Evolutionary conservation across 2,797 vertebrate species (phyloP), one percentile per base, ranked within the genome.

Genomic region (Taenioides sp.): DNA sequence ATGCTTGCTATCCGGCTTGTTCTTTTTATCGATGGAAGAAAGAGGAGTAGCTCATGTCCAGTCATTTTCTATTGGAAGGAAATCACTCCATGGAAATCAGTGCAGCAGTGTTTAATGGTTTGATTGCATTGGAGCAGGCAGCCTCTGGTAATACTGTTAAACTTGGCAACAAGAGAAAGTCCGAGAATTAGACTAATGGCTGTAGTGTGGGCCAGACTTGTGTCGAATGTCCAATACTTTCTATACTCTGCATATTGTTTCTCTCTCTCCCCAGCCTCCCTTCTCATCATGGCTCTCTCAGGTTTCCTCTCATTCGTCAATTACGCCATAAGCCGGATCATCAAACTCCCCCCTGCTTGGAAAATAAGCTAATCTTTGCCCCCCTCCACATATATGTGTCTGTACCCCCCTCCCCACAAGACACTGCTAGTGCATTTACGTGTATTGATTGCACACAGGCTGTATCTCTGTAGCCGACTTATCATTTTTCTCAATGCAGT

Each of bases 111-210:
- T 90, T 87, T 88, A 91, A 92, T 88, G 90, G 88, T 88, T 90
- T 91, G 90, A 91, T 90, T 90, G 90, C 84, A 91, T 92, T 89
- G 89, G 87, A 86, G 80, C 71, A 87, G 88, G 89, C 87, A 90
- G 85, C 72, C 86, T 64, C 82, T 87, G 71, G 78, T 88, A 89
- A 90, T 89, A 88, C 83, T 65, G 73, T 86, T 88, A 83, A 40
- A 74, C 81, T 87, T 74, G 85, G 89, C 89, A 92, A 92, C 87
- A 81, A 84, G 91, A 92, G 89, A 89, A 89, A 91, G 91, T 91
- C 89, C 76, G 79, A 86, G 84, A 89, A 88, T 90, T 84, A 90
- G 85, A 85, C 88, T 91, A 90, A 90, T 91, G 92, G 85, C 80
- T 72, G 67, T 77, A 55, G 73, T 65, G 79, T 31, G 67, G 31